Evolutionary conservation across 1,140 invertebrate species (phyloP), one percentile per base, ranked within the genome.

Genomic region (Planococcus citri): DNA sequence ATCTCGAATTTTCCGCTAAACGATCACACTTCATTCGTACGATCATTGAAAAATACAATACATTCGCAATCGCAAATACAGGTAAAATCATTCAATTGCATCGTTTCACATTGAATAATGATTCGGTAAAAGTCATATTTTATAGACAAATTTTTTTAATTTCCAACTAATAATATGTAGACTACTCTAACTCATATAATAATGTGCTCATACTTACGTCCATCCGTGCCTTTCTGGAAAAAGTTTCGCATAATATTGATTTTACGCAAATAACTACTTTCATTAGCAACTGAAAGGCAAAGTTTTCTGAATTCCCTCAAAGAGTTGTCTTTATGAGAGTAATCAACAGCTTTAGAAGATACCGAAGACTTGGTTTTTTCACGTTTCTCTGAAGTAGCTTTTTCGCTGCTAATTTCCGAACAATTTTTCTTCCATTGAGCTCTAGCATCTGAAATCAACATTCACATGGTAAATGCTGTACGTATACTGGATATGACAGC

Each of bases 181-280:
- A n/a, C n/a, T n/a, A n/a, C n/a, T n/a, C n/a, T n/a, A n/a, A n/a
- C n/a, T n/a, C n/a, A n/a, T n/a, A n/a, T n/a, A n/a, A n/a, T n/a
- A n/a, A n/a, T n/a, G n/a, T n/a, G n/a, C n/a, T 9, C 17, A 51
- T 51, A 67, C 78, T 79, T 73, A 84, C 82, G 77, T 68, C 82
- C 83, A 73, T 83, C 80, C 3, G 80, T 78, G 21, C 90, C 90
- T 75, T 86, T 83, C 0, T 78, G 82, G 68, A 94, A 86, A 73
- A 89, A 86, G 58, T 84, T 80, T 57, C 84, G 82, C 0, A 95
- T 80, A 61, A 88, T 83, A 8, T 85, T 83, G 0, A 90, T 94
- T 80, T 96, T 97, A 10, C 84, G 86, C 12, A 85, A 84, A 75
- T 95, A 94, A 61, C 90, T 89, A 75, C 85, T 83, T 25, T 87